These are phyloP conservation scores for Cervus canadensis DNA, from an alignment of 2,113 vertebrate species.

Conservation along the genomic window DNA sequence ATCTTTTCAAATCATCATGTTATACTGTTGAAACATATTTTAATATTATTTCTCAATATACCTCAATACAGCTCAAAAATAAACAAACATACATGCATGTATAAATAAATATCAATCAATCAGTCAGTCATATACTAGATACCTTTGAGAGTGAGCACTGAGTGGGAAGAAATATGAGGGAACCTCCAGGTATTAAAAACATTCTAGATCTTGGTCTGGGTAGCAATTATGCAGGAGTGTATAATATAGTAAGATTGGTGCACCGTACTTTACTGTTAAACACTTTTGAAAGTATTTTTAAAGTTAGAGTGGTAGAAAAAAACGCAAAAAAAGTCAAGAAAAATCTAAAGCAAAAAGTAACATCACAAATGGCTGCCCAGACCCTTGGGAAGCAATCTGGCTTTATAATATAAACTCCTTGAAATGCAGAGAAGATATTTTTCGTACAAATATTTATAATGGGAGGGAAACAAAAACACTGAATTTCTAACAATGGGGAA, in stretches of 20 bases:
- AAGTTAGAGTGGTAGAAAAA: not conserved
- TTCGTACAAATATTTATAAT: not conserved
- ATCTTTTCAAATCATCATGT: not conserved
- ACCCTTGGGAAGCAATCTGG: not conserved
- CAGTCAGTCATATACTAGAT: not conserved
- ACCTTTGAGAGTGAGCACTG: not conserved
- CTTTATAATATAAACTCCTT: not conserved
- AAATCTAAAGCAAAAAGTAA: not conserved
- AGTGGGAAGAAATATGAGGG: not conserved
- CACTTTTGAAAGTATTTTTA: not conserved
- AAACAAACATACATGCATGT: not conserved
- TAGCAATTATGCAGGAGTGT: not conserved
- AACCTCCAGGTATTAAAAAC: not conserved
- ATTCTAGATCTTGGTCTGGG: not conserved
- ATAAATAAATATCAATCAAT: not conserved
- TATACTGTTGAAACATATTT: not conserved
- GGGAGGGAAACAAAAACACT: not conserved
- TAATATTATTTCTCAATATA: not conserved
- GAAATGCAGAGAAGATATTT: not conserved
- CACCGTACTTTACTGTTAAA: not conserved
- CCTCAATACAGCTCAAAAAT: not conserved
- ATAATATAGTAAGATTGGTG: not conserved
- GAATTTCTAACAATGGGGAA: not conserved
- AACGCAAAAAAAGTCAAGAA: not conserved
- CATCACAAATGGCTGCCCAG: not conserved